phyloP scores from a whole-genome alignment of 2,888 invertebrate genomes.

The Drosophila mercatorum region DNA sequence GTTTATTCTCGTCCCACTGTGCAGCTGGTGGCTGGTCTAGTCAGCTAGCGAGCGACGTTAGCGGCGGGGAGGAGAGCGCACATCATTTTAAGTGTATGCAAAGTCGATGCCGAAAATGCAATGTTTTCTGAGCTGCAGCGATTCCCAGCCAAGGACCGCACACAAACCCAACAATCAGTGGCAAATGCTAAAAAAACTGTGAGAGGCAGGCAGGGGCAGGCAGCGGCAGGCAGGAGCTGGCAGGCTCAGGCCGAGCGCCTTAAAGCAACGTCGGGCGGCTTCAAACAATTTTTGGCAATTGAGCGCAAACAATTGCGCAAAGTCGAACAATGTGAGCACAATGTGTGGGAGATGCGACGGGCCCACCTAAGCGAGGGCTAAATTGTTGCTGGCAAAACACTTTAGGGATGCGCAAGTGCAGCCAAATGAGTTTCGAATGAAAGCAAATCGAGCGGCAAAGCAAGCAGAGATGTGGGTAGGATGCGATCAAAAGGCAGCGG shows the following conservation, averaged over 20 bases:
- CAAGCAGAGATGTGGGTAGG: constrained; percentile 27
- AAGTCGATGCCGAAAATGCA: constrained; percentile 63
- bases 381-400: constrained; percentile 68
- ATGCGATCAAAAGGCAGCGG: constrained; percentile 51
- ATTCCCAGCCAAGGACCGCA: constrained; percentile 62
- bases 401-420: constrained; percentile 73
- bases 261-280: constrained; percentile 35
- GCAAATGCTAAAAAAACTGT: constrained; percentile 8
- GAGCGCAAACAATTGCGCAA: constrained; percentile 65
- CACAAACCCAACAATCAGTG: constrained; percentile 29
- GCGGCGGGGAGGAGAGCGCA: constrained; percentile 13
- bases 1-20: neutral
- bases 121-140: constrained; percentile 62
- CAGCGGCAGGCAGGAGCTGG: neutral
- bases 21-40: neutral
- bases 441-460: constrained; percentile 72
- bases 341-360: constrained; percentile 9
- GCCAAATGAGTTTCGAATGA: constrained; percentile 76
- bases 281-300: constrained; percentile 68
- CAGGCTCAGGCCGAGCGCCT: constrained; percentile 4
- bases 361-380: constrained; percentile 37
- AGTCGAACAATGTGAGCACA: constrained; percentile 29
- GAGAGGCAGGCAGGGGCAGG: neutral
- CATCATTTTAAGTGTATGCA: constrained; percentile 71
- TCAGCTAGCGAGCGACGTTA: neutral